These are phyloP conservation scores for Pinctada fucata DNA, from an alignment of 2,888 invertebrate species.

Conservation along the genomic window DNA sequence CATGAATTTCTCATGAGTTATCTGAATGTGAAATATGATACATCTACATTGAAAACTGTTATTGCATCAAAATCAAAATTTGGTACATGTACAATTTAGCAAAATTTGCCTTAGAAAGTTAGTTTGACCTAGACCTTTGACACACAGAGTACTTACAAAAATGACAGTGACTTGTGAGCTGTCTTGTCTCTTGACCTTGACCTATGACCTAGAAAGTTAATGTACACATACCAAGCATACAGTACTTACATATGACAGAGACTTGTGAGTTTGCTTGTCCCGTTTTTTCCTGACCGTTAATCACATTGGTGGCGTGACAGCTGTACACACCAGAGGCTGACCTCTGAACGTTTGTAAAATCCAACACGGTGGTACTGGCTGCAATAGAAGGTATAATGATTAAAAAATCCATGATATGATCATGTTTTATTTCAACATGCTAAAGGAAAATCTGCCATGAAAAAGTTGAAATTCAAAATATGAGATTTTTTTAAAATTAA, in stretches of 20 bases:
- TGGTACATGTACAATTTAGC: no score
- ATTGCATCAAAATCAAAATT: no score
- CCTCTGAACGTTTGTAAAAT: slow-evolving; percentile 50
- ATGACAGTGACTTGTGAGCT: no score
- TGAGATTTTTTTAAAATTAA: not conserved
- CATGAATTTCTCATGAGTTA: no score
- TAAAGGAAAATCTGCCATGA: not conserved
- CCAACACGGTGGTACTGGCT: slow-evolving; percentile 40
- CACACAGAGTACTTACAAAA: no score
- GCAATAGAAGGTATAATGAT: slow-evolving; percentile 16
- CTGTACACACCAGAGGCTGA: slow-evolving; percentile 59
- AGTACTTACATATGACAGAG: slow-evolving; percentile 64
- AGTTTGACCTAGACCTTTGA: no score
- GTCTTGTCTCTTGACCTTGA: no score
- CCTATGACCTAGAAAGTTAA: no score
- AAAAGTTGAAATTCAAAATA: not conserved
- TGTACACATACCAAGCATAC: no score
- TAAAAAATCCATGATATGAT: not conserved
- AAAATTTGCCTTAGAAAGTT: no score
- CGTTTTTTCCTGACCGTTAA: slow-evolving; percentile 39
- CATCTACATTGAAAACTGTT: no score
- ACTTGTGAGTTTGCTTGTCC: slow-evolving; percentile 41
- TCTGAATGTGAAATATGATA: no score
- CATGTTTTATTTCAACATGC: not conserved
- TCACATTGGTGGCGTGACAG: slow-evolving; percentile 56